These are phyloP conservation scores for Chlorops oryzae DNA, from an alignment of 1,140 invertebrate species.

Conservation along the genomic window DNA sequence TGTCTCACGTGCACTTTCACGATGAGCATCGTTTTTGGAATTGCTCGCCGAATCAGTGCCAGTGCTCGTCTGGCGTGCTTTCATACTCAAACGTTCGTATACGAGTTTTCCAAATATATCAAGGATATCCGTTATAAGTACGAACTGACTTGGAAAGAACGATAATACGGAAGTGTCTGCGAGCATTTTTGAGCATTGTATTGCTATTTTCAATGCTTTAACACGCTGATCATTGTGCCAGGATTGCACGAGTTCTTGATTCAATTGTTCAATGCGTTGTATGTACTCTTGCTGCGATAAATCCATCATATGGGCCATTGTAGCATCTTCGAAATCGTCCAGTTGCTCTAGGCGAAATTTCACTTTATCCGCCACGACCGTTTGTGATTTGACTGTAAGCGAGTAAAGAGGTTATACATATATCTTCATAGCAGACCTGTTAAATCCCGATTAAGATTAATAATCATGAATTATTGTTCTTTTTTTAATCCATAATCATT, in stretches of 20 bases:
- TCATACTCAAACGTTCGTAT: constrained; percentile 76
- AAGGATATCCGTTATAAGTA: constrained; percentile 90
- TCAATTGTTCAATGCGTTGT: constrained; percentile 78
- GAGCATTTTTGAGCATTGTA: constrained; percentile 91
- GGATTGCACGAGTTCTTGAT: constrained; percentile 79
- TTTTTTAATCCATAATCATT: no score
- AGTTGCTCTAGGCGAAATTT: constrained; percentile 86
- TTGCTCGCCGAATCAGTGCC: constrained; percentile 51
- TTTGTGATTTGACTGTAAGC: constrained; percentile 73
- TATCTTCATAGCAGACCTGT: no score
- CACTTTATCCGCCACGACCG: constrained; percentile 80
- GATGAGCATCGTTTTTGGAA: constrained; percentile 47
- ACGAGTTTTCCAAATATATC: constrained; percentile 93
- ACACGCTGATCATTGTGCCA: constrained; percentile 93
- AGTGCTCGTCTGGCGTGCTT: constrained; percentile 69
- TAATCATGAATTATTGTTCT: no score
- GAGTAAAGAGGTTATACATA: no score
- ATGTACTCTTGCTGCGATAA: constrained; percentile 90
- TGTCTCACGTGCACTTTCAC: constrained; percentile 88
- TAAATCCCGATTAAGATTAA: no score
- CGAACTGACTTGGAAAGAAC: constrained; percentile 98
- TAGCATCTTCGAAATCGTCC: constrained; percentile 89
- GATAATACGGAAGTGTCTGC: constrained; percentile 80
- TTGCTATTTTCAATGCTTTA: constrained; percentile 92
- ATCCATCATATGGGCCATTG: constrained; percentile 80